Evolutionary conservation across 2,888 invertebrate species (phyloP).

Genomic region (Callinectes sapidus): DNA sequence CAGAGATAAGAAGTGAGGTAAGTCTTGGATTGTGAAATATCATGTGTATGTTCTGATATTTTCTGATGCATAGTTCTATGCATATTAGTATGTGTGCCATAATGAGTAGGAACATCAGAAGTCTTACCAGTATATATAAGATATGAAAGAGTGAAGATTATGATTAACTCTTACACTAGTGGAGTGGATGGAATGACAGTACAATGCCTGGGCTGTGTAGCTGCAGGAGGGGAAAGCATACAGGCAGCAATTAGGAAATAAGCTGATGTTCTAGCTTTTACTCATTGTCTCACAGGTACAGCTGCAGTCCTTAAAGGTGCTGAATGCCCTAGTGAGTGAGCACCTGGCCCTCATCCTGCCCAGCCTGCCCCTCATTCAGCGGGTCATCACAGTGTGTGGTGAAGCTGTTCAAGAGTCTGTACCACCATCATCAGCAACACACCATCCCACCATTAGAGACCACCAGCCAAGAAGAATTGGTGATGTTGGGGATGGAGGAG

Average conservation of each 20-base stretch:
- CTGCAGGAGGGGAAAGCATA: neutral
- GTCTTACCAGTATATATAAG: no score
- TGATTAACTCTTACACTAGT: neutral
- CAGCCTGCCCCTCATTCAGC: conserved; percentile 65
- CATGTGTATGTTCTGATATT: neutral
- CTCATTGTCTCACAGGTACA: conserved; percentile 55
- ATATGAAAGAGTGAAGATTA: no score
- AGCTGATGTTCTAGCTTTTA: neutral
- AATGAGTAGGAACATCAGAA: neutral
- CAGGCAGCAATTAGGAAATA: neutral
- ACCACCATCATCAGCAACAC: neutral
- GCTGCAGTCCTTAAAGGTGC: conserved; percentile 71
- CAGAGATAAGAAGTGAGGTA: neutral
- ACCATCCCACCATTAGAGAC: neutral
- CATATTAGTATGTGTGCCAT: neutral
- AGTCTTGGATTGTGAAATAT: neutral
- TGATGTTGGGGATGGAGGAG: conserved; percentile 7
- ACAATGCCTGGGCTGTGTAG: neutral
- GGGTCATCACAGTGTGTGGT: conserved; percentile 64
- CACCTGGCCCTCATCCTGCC: conserved; percentile 62
- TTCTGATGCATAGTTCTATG: neutral
- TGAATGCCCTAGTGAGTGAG: conserved; percentile 71
- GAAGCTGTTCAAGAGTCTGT: conserved; percentile 44
- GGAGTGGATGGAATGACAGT: neutral
- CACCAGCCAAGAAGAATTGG: neutral